phyloP scores from a whole-genome alignment of 1,140 invertebrate genomes.

The Heliconius melpomene region DNA sequence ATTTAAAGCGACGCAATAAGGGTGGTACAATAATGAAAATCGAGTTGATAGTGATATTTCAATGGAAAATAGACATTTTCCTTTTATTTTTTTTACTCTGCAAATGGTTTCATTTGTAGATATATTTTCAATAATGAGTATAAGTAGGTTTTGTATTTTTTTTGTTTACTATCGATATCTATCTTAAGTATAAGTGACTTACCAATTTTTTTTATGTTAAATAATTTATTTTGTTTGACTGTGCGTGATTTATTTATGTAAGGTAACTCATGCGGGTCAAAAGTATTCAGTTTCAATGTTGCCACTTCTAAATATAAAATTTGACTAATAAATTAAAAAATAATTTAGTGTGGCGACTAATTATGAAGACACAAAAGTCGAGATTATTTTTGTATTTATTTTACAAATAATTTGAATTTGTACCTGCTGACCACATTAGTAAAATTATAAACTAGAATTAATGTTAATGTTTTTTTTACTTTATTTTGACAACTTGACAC shows the following conservation, averaged over 20 bases:
- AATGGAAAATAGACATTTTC: conserved; percentile 61
- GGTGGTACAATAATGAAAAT: neutral
- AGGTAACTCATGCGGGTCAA: conserved; percentile 21
- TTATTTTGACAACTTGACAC: neutral
- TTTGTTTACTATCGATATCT: conserved; percentile 37
- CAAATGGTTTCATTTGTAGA: conserved; percentile 79
- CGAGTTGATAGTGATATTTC: conserved; percentile 44
- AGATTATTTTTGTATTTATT: conserved; percentile 8
- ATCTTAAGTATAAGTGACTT: conserved; percentile 27
- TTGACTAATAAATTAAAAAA: conserved; percentile 6
- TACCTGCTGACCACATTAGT: neutral
- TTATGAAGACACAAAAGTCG: conserved; percentile 1
- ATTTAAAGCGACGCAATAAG: neutral
- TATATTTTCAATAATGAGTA: conserved; percentile 52
- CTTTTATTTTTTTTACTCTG: conserved; percentile 79
- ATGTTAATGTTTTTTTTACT: neutral
- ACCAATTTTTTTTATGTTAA: conserved; percentile 32
- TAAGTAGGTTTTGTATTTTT: conserved; percentile 67
- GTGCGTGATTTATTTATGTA: conserved; percentile 16
- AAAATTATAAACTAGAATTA: neutral
- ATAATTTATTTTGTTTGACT: conserved; percentile 22
- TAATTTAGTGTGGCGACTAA: conserved; percentile 6
- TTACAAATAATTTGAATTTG: conserved; percentile 6
- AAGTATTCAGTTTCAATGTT: conserved; percentile 3
- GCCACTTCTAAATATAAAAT: neutral